Base-by-base conservation (phyloP, 30 jellyfish, hydroid and myxozoan species). In the Chironex yamaguchii region DNA sequence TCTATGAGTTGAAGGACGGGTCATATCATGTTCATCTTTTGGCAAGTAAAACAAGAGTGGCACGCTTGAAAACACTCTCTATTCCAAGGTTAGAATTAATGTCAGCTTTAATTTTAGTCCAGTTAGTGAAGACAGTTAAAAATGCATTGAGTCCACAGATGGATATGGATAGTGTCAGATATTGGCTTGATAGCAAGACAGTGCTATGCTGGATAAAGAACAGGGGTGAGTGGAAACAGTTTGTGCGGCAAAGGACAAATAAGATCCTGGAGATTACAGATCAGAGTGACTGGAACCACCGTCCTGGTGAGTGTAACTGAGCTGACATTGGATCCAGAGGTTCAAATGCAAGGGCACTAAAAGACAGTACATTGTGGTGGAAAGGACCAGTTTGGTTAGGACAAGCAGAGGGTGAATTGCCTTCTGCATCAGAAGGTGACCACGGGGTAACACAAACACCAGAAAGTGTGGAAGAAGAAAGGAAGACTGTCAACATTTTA, bases 291-390 rank as follows among this genome's bases (percentile, higher is more conserved):
- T 72, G 86, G 79, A 34, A 31, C 12, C 86, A 72, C n/a, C 48
- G 86, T 48, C 86, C 86, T 23, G 81, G 88, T 14, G 2, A 2
- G 24, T 25, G 31, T 2, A 76, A 76, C 22, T 32, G 77, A n/a
- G 81, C 81, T 1, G 88, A 76, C 32, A 4, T 76, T 2, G 88
- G n/a, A n/a, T n/a, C n/a, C n/a, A n/a, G n/a, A n/a, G n/a, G n/a
- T n/a, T n/a, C n/a, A n/a, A n/a, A n/a, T n/a, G n/a, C n/a, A n/a
- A n/a, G n/a, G n/a, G n/a, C n/a, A n/a, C n/a, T n/a, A n/a, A n/a
- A n/a, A n/a, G n/a, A n/a, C n/a, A n/a, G n/a, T n/a, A n/a, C n/a
- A n/a, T n/a, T n/a, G n/a, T n/a, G n/a, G n/a, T n/a, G n/a, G n/a
- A n/a, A n/a, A n/a, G n/a, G n/a, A n/a, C n/a, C n/a, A n/a, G n/a